Evolutionary conservation across 2,113 vertebrate genomes (phyloP), one percentile per base, ranked within the genome.

Genomic region (Dromas ardeola): DNA sequence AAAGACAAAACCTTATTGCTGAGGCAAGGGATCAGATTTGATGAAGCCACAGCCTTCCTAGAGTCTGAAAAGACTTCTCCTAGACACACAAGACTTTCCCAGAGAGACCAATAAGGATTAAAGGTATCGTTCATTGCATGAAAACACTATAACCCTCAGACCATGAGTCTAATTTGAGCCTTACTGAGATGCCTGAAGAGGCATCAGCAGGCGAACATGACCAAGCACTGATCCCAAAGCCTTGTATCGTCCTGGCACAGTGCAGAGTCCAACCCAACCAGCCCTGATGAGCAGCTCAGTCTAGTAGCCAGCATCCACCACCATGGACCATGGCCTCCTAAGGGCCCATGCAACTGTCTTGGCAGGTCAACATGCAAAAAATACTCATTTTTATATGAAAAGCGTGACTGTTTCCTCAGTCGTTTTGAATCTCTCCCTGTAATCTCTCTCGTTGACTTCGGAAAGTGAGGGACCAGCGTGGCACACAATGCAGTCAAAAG

Each of bases 171-270:
- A 23, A 53, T 47, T 40, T 22, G 53, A 86, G 53, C 59, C 21
- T 21, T 52, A 19, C 20, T 26, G 59, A 74, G 52, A 47, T 11
- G 16, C 25, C 29, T 19, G 16, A 67, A 53, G 52, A 53, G 29
- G 29, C 23, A 21, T n/a, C 50, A 26, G 76, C 7, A 52, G 40
- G 23, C 9, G 15, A 67, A 73, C 1, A 0, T 10, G 19, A 67
- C 38, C 20, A 22, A 86, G 29, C 11, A 13, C 67, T 18, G 34
- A 59, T 25, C 38, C 34, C 45, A 47, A 80, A 52, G 34, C 23
- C 22, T 59, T 11, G 1, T 5, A 27, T 29, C 2, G 0, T 29
- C 16, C 52, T 22, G 14, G 27, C 52, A 25, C 29, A 9, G 34
- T 11, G 7, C 17, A 10, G 22, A 72, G 58, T 52, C 50, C 50